Evolutionary conservation across 2,113 vertebrate species (phyloP), one percentile per base, ranked within the genome.

Genomic region (Peromyscus californicus): DNA sequence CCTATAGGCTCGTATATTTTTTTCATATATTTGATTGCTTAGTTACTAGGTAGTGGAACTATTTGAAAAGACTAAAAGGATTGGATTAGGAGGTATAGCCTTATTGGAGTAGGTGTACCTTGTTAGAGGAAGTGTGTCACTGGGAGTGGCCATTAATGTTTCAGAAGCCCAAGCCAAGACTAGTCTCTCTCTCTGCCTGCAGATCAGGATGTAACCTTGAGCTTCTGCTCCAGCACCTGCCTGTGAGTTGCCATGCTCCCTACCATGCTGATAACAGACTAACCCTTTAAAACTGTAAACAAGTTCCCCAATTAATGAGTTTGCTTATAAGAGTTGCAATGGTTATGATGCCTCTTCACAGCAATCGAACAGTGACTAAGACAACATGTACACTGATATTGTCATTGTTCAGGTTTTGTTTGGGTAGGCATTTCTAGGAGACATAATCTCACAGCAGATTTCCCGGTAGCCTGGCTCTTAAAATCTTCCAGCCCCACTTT

Each of bases 231-330:
- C 22, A 84, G 80, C 26, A n/a, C 22, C 80, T 84, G 57, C 36
- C 36, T 16, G 36, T 0, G 0, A 84, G 57, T 11, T 0, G 6
- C 21, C 11, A 39, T 8, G 19, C 11, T 24, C 36, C 21, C n/a
- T 39, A n/a, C 11, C 11, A 39, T 59, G 12, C 12, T 42, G 36
- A 8, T 29, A 83, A 57, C 19, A 83, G 21, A 83, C 54, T 59
- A 39, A 42, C n/a, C 36, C 80, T n/a, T 39, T 84, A 36, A 84
- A 39, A 61, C 2, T 83, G 24, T 15, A 61, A 42, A 29, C 12
- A 42, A 61, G 22, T 29, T 7, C 7, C 5, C 22, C 24, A 39
- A 24, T 9, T 39, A 84, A 29, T 39, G 26, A 3, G 29, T 84
- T 84, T 36, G 39, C 61, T 5, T 61, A 2, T 42, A 84, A 39